Evolutionary conservation across 1,140 invertebrate genomes (phyloP).

Genomic region (Leptonema lineaticorne): DNA sequence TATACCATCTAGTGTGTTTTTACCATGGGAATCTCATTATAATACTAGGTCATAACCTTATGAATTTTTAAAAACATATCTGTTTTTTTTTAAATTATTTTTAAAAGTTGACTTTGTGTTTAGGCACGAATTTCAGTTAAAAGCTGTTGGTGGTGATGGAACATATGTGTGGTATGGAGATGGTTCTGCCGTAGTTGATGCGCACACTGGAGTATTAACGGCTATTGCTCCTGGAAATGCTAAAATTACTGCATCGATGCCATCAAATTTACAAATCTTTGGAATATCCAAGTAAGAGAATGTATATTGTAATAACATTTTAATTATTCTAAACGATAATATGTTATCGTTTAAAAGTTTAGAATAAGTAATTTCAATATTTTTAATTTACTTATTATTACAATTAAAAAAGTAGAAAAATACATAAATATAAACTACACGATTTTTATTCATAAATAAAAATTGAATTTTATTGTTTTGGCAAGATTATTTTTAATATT

Average conservation of each 20-base stretch:
- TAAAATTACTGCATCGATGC: conserved; percentile 31
- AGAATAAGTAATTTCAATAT: too few relatives aligned
- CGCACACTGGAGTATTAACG: conserved; percentile 21
- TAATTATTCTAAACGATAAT: neutral
- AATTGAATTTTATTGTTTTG: too few relatives aligned
- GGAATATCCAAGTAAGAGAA: conserved; percentile 32
- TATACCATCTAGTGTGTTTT: conserved; percentile 61
- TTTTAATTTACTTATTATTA: neutral
- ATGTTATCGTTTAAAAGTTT: too few relatives aligned
- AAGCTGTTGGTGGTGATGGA: conserved; percentile 36
- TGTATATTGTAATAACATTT: too few relatives aligned
- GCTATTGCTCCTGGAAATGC: conserved; percentile 25
- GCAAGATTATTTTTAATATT: too few relatives aligned
- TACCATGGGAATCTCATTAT: conserved; percentile 69
- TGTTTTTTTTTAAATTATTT: neutral
- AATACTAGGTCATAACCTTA: conserved; percentile 3
- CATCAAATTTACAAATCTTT: conserved; percentile 32
- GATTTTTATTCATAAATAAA: too few relatives aligned
- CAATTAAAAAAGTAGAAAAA: too few relatives aligned
- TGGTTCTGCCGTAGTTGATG: conserved; percentile 18
- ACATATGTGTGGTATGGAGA: conserved; percentile 32
- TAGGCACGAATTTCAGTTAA: conserved; percentile 30
- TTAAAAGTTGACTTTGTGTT: conserved; percentile 15
- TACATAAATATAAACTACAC: too few relatives aligned
- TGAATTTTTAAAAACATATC: neutral